A percentile compares a stretch with the other conserved stretches of the same genome.
Evolutionary conservation across 2,797 vertebrate species (phyloP).

Genomic region (Sebastes vulpes): DNA sequence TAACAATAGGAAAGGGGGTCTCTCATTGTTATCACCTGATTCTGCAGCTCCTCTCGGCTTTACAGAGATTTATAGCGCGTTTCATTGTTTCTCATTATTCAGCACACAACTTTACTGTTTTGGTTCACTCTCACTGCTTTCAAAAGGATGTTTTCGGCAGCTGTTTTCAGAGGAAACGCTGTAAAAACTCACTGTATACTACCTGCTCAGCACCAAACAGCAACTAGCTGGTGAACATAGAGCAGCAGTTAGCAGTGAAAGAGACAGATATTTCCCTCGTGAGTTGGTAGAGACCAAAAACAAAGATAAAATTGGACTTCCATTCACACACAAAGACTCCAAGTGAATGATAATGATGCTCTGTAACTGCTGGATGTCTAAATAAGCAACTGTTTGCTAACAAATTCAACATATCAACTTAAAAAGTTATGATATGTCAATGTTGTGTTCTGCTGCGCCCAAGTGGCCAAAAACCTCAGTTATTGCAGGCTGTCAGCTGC

Average conservation of each 20-base stretch:
- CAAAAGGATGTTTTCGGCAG: not conserved
- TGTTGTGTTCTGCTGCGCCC: not conserved
- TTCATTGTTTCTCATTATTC: not conserved
- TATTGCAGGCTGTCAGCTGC: not conserved
- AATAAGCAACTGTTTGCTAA: not conserved
- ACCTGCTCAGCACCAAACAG: not conserved
- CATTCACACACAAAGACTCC: not conserved
- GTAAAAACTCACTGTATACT: not conserved
- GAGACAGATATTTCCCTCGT: not conserved
- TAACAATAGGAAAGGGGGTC: not conserved
- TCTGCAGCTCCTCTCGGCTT: not conserved
- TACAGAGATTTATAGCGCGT: not conserved
- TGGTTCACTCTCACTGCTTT: not conserved
- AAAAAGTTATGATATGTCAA: not conserved
- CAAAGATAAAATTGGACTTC: not conserved
- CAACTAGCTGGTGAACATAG: not conserved
- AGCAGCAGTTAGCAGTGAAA: not conserved
- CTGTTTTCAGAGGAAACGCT: not conserved
- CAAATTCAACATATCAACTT: not conserved
- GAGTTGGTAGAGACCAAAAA: not conserved
- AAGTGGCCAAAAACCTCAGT: not conserved
- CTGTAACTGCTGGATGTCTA: not conserved
- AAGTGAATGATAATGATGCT: not conserved
- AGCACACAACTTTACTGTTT: not conserved
- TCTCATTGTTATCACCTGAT: not conserved